Base-by-base conservation (phyloP, 1,140 invertebrate species). In the Reticulitermes speratus region DNA sequence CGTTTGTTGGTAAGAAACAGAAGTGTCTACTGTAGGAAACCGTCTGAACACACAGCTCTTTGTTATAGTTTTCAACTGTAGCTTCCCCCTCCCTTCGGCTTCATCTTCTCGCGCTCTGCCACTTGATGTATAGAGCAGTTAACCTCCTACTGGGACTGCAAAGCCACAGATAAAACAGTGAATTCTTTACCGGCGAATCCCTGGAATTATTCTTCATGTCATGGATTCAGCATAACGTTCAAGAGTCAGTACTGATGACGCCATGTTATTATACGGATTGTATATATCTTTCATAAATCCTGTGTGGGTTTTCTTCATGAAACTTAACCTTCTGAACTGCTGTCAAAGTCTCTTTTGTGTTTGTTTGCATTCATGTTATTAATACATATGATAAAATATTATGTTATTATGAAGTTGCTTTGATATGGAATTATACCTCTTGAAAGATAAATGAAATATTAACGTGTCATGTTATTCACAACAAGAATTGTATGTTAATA, bases 141-240 rank as follows among this genome's bases (percentile, higher is more conserved):
- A 44, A 84, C 83, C 83, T 11, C 83, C 83, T 84, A 44, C 44
- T 44, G 83, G 6, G 83, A 9, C 83, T 84, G 83, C 83, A 25
- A 84, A 84, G 83, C 48, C 83, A 84, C 83, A 84, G 83, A 84
- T 84, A 84, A 84, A 84, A 84, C 44, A 84, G 32, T 84, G 48
- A 44, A 84, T 84, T 84, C 83, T 84, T 84, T 84, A 9, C 83
- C 2, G 32, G 8, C 9, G 83, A 84, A 45, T 32, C 32, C 44
- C 83, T 25, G 32, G 65, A 44, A 52, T 84, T 84, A 84, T 84
- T 75, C 65, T 30, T 75, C 65, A n/a, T 75, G 65, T 75, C 65
- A 30, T 75, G n/a, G n/a, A 75, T 30, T 75, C 65, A 30, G n/a
- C 8, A 30, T 75, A 75, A 21, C 65, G 65, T 30, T 75, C n/a